Evolutionary conservation across 2,797 vertebrate genomes (phyloP).

Genomic region (Lacerta bilineata): DNA sequence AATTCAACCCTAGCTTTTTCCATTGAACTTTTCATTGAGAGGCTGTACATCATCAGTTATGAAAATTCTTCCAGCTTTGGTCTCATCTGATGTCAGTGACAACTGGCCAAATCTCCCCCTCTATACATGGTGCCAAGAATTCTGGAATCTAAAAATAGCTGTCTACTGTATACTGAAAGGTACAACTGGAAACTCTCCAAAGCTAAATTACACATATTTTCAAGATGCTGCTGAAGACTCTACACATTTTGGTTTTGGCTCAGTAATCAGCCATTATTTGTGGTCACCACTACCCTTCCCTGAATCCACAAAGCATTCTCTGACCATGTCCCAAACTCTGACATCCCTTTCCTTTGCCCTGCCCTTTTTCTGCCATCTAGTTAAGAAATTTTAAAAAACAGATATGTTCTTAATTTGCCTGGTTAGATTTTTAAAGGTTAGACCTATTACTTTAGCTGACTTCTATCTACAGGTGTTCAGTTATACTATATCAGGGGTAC

Average conservation of each 20-base stretch:
- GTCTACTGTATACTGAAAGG: no score
- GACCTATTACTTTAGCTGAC: not conserved
- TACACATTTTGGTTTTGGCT: not conserved
- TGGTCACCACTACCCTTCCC: not conserved
- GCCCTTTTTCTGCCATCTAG: not conserved
- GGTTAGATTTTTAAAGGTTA: not conserved
- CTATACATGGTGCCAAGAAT: not conserved
- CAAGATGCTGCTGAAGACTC: no score
- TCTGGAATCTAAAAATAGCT: not conserved
- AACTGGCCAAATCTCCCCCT: not conserved
- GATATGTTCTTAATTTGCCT: not conserved
- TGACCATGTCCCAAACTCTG: not conserved
- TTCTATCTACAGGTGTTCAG: not conserved
- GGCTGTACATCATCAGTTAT: not conserved
- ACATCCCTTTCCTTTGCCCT: not conserved
- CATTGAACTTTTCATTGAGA: not conserved
- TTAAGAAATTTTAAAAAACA: not conserved
- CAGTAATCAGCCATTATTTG: not conserved
- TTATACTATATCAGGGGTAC: not conserved
- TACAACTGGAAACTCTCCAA: not conserved
- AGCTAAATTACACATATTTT: not conserved
- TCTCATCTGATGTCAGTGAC: not conserved
- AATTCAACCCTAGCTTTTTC: not conserved
- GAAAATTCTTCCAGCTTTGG: not conserved
- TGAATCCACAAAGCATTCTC: not conserved